These are phyloP conservation scores for Lonchura striata DNA, from an alignment of 2,113 vertebrate genomes.

Conservation along the genomic window DNA sequence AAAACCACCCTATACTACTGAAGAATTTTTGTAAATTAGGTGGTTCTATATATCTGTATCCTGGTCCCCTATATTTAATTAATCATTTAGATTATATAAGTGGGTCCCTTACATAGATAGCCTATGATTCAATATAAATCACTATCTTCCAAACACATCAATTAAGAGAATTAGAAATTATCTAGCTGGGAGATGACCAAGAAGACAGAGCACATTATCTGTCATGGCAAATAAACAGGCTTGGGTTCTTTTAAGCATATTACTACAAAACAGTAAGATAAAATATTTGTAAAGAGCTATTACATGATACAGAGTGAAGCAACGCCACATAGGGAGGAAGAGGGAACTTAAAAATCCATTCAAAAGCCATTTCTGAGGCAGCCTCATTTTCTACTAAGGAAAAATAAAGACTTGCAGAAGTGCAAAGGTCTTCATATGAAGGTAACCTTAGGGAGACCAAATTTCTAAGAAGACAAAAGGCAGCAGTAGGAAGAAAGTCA, in stretches of 20 bases:
- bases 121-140: not conserved
- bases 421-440: not conserved
- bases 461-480: not conserved
- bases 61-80: not conserved
- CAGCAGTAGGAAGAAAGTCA: not conserved
- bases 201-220: not conserved
- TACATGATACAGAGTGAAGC: not conserved
- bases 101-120: not conserved
- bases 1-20: not conserved
- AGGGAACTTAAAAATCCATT: not conserved
- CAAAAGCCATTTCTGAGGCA: not conserved
- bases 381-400: not conserved
- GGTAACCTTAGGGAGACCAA: not conserved
- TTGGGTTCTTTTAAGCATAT: not conserved
- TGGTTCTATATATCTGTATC: not conserved
- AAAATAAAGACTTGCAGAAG: not conserved
- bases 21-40: not conserved
- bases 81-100: not conserved
- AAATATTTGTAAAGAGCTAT: not conserved
- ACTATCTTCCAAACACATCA: not conserved
- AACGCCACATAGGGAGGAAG: not conserved
- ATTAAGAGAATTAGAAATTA: not conserved
- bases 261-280: not conserved
- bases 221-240: not conserved
- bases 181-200: not conserved